Base-by-base conservation (phyloP, 2,797 vertebrate species). In the Adelosebastes latens region DNA sequence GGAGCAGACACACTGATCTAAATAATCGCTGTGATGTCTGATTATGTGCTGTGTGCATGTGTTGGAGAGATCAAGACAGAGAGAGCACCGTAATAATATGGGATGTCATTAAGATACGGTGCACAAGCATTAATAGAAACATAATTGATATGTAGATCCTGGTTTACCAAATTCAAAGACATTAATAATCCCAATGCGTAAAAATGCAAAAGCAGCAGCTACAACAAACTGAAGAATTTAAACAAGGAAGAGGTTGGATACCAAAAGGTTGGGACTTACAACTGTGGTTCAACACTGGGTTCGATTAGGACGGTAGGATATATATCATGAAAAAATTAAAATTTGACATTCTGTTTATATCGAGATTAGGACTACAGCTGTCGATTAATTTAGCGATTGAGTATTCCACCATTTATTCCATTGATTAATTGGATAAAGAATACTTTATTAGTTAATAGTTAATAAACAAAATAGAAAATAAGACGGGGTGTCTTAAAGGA, bases 1-100 rank as follows among this genome's bases (percentile, higher is more conserved):
- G 74, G 77, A 85, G 75, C 82, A 82, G 81, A 89, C 71, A 82
- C 56, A 68, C 61, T 77, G 20, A 86, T 91, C 78, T 87, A 59
- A 81, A 88, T 85, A 89, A 91, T 85, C 77, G 73, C 63, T 75
- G 73, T 60, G 80, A 82, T 73, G 62, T 76, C 77, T 78, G 67
- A 49, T 74, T 68, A 49, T 73, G 46, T 69, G 46, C 32, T 39
- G 63, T 52, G 64, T 52, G 62, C 42, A 58, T 32, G 70, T 22
- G 63, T 20, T 18, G 58, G 69, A 64, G 58, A 64, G 70, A 77
- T 69, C 58, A 20, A 66, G 68, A 66, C 9, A 49, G 53, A 31
- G n/a, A 27, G 29, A 68, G 6, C 34, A 53, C 18, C 61, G 71
- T 20, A 75, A 80, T 80, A 77, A 67, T 72, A 83, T 74, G 61